phyloP scores from a whole-genome alignment of 2,797 vertebrate species.

The Dromococcyx pavoninus region DNA sequence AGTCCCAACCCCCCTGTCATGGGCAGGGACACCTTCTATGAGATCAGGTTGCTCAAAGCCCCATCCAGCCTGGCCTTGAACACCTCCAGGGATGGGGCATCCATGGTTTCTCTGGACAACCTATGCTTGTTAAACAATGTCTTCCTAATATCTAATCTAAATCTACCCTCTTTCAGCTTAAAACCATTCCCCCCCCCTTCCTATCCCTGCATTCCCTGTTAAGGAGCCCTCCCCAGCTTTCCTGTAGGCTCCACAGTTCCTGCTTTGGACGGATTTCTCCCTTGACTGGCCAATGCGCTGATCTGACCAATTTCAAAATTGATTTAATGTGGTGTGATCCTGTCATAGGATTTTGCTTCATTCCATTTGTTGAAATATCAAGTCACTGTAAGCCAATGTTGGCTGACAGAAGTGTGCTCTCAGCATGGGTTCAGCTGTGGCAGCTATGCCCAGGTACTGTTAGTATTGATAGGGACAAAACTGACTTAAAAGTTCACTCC shows the following conservation, averaged over 20 bases:
- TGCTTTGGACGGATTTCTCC: not conserved
- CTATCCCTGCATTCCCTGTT: too few species aligned
- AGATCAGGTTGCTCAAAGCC: too few species aligned
- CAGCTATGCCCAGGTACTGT: not conserved
- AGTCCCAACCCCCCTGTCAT: too few species aligned
- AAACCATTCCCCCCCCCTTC: too few species aligned
- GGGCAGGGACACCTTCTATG: too few species aligned
- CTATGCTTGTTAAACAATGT: too few species aligned
- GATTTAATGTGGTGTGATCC: not conserved
- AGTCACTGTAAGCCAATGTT: not conserved
- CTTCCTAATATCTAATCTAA: too few species aligned
- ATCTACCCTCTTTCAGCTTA: too few species aligned
- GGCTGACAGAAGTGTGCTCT: not conserved
- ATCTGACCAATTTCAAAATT: not conserved
- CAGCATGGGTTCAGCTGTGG: not conserved
- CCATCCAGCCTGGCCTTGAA: too few species aligned
- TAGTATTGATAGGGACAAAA: not conserved
- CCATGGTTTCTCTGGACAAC: too few species aligned
- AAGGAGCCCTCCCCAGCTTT: too few species aligned
- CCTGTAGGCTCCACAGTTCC: not conserved
- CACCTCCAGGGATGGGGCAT: too few species aligned
- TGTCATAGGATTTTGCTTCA: not conserved
- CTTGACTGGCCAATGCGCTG: not conserved
- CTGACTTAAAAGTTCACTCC: not conserved
- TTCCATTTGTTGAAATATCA: not conserved